Conservation (phyloP, 2,888 invertebrate genomes). For the Sphaerophoria rueppellii region DNA sequence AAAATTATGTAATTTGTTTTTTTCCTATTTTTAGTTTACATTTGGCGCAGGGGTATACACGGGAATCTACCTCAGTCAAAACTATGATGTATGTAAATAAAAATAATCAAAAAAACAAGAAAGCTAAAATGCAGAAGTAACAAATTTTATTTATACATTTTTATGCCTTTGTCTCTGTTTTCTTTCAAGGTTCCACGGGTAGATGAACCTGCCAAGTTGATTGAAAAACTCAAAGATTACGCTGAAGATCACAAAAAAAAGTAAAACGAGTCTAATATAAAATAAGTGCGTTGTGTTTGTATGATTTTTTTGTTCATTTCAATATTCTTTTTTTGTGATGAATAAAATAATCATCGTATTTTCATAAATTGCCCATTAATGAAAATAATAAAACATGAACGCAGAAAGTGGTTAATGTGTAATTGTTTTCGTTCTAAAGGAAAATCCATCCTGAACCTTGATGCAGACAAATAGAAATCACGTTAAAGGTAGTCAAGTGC, state of each 20-base stretch:
- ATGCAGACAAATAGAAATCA: too few relatives aligned
- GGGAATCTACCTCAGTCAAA: slow-evolving; percentile 88
- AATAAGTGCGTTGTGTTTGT: background rate
- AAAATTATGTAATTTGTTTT: slow-evolving; percentile 63
- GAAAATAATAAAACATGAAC: too few relatives aligned
- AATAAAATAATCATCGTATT: background rate
- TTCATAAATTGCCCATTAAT: too few relatives aligned
- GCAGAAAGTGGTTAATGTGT: background rate
- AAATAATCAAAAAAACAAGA: background rate
- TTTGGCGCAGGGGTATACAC: slow-evolving; percentile 87
- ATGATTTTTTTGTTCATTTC: background rate
- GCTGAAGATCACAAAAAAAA: slow-evolving; percentile 85
- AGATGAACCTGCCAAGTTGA: slow-evolving; percentile 90
- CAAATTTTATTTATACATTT: slow-evolving; percentile 15
- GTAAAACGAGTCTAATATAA: background rate
- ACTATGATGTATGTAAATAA: slow-evolving; percentile 85
- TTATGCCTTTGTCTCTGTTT: background rate
- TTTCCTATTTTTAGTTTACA: slow-evolving; percentile 83
- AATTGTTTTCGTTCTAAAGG: too few relatives aligned
- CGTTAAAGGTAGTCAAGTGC: too few relatives aligned
- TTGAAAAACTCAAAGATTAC: slow-evolving; percentile 87
- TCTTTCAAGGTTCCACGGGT: slow-evolving; percentile 89
- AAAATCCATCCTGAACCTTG: too few relatives aligned
- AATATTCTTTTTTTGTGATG: background rate
- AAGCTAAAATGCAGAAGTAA: background rate